Evolutionary conservation across 2,113 vertebrate genomes (phyloP).

Genomic region (Lepisosteus oculatus): DNA sequence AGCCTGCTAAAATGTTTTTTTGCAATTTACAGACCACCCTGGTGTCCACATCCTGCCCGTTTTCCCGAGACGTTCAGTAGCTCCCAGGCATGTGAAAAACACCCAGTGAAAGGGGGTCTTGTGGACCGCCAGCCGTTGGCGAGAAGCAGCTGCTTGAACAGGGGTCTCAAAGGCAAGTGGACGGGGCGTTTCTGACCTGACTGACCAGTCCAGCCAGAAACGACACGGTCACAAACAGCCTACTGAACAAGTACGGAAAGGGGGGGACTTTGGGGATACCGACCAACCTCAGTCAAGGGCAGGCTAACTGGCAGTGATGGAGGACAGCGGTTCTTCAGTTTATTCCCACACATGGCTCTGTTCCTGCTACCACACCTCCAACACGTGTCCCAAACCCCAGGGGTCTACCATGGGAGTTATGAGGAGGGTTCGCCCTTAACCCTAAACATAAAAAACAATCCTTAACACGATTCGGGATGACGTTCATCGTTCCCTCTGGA

Average conservation of each 20-base stretch:
- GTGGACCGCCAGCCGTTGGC: no score
- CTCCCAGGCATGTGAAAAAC: no score
- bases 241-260: not conserved
- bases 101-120: no score
- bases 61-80: no score
- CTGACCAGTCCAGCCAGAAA: no score
- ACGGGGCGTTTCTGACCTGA: no score
- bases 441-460: slow-evolving; percentile 40
- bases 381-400: no score
- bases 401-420: not conserved
- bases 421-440: not conserved
- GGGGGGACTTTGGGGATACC: not conserved
- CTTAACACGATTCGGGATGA: slow-evolving; percentile 37
- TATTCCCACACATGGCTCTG: not conserved
- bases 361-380: not conserved
- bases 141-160: no score
- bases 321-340: not conserved
- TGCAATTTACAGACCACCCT: no score
- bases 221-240: not conserved
- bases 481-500: slow-evolving; percentile 57
- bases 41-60: no score
- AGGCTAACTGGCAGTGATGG: not conserved
- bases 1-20: no score
- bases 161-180: no score
- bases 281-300: not conserved